Evolutionary conservation across 2,797 vertebrate species (phyloP).

Genomic region (Bucorvus abyssinicus): DNA sequence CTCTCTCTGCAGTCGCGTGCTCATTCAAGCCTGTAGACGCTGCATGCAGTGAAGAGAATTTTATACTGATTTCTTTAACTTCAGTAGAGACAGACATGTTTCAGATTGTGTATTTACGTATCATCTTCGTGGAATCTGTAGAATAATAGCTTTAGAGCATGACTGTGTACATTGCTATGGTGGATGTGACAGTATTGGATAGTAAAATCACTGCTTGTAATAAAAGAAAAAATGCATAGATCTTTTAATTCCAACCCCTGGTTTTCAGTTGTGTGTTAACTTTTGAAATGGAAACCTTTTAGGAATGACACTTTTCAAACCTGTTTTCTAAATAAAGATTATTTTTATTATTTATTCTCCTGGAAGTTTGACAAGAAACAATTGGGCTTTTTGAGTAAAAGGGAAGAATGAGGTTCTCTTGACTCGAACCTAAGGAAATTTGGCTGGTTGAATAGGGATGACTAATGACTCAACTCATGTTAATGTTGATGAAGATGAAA

Average conservation of each 20-base stretch:
- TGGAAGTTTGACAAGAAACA: slow-evolving; percentile 33
- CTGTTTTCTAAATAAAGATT: neutral
- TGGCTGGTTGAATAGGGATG: slow-evolving; percentile 29
- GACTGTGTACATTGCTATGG: neutral
- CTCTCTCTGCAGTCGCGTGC: neutral
- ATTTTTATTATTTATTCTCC: slow-evolving; percentile 19
- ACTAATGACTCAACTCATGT: neutral
- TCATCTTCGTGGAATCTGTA: neutral
- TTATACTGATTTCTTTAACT: neutral
- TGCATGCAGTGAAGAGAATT: neutral
- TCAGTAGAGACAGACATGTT: neutral
- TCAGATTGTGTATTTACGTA: neutral
- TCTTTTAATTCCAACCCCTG: neutral
- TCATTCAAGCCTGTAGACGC: neutral
- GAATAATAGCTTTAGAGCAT: neutral
- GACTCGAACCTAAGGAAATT: slow-evolving; percentile 14
- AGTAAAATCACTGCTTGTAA: neutral
- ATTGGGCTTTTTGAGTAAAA: slow-evolving; percentile 35
- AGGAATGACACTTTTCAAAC: neutral
- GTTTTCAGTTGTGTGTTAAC: neutral
- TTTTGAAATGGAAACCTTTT: neutral
- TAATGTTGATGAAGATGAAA: slow-evolving; percentile 48
- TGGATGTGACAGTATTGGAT: neutral
- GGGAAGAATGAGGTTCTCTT: slow-evolving; percentile 44
- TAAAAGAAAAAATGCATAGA: neutral